A percentile compares a stretch with the other conserved stretches of the same genome.
Conservation (phyloP, 2,797 vertebrate species). For the Diplodus sargus region DNA sequence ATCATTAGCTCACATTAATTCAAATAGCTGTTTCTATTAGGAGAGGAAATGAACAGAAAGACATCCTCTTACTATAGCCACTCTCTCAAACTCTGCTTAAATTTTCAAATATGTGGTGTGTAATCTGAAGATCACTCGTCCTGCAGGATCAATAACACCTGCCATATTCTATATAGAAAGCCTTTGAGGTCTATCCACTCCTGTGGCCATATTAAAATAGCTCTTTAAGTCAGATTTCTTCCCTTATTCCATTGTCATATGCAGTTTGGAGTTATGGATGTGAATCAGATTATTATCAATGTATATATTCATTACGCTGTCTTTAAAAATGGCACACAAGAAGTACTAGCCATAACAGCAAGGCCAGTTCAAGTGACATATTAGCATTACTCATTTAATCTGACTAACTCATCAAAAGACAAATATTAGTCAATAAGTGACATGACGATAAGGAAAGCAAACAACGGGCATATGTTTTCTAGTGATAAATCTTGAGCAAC, state of each 20-base stretch:
- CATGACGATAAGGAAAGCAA: neutral
- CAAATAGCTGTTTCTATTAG: conserved; percentile 52
- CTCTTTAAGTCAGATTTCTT: conserved; percentile 50
- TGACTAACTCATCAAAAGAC: neutral
- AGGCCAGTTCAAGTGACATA: neutral
- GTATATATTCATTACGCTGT: conserved; percentile 18
- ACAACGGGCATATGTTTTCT: neutral
- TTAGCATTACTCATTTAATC: conserved; percentile 10
- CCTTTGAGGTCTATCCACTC: conserved; percentile 48
- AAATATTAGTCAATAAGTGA: neutral
- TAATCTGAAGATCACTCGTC: conserved; percentile 18
- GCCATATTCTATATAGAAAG: conserved; percentile 52
- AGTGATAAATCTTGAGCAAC: conserved; percentile 19
- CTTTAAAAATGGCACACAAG: conserved; percentile 14
- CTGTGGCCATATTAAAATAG: conserved; percentile 52
- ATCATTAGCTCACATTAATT: conserved; percentile 76
- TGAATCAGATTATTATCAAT: conserved; percentile 19
- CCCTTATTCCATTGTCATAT: conserved; percentile 25
- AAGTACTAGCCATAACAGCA: neutral
- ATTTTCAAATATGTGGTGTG: conserved; percentile 19
- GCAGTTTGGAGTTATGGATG: conserved; percentile 27
- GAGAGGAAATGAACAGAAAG: conserved; percentile 48
- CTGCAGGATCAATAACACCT: conserved; percentile 46
- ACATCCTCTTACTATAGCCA: neutral
- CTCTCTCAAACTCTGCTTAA: conserved; percentile 25